These are phyloP conservation scores for Rhimphoctona megacephalus DNA, from an alignment of 2,888 invertebrate genomes.

Conservation along the genomic window DNA sequence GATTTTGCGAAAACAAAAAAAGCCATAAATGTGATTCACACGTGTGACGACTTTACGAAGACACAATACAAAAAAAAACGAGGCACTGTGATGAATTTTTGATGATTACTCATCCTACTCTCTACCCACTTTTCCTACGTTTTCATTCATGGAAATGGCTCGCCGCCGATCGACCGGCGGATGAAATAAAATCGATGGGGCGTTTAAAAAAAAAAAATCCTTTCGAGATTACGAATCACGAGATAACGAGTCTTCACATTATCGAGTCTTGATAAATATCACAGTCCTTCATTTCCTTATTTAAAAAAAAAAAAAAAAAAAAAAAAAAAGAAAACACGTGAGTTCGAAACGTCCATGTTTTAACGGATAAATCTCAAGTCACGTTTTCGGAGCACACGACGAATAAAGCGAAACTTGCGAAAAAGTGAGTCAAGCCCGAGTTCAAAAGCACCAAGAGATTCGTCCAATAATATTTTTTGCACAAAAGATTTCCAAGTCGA, in stretches of 20 bases:
- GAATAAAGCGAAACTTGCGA: not conserved
- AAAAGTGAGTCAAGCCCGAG: not conserved
- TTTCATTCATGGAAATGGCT: slow-evolving; percentile 8
- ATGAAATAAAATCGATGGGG: not conserved
- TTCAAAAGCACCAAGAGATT: slow-evolving; percentile 4
- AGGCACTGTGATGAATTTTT: slow-evolving; percentile 22
- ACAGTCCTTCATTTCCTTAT: not conserved
- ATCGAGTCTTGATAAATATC: not conserved
- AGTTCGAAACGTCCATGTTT: not conserved
- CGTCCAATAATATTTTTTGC: not conserved
- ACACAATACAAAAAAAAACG: slow-evolving; percentile 3
- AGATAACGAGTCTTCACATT: slow-evolving; percentile 9
- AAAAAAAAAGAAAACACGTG: not conserved
- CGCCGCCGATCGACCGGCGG: not conserved
- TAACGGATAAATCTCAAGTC: not conserved
- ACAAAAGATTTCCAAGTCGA: not conserved
- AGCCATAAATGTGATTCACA: not conserved
- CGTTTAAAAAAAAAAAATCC: not conserved
- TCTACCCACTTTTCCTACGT: slow-evolving; percentile 18
- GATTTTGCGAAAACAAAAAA: not conserved
- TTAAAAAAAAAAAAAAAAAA: not conserved
- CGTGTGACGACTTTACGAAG: not conserved
- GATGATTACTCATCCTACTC: not conserved
- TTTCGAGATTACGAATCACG: not conserved
- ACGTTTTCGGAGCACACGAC: slow-evolving; percentile 26